A percentile compares a stretch with the other conserved stretches of the same genome.
These are phyloP conservation scores for Hippocampus guttulatus DNA, from an alignment of 2,113 vertebrate genomes.

Conservation along the genomic window DNA sequence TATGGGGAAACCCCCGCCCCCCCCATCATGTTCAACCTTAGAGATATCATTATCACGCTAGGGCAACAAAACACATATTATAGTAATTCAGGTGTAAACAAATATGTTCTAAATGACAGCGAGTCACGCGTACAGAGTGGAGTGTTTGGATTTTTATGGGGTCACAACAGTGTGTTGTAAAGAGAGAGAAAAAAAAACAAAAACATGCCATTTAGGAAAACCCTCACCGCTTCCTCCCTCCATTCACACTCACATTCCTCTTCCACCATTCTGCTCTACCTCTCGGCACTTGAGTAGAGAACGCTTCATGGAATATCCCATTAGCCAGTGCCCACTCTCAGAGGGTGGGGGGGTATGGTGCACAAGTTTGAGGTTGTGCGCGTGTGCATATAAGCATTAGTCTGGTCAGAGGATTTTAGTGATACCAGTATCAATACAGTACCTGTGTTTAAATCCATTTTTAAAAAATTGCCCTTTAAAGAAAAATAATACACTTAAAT, in stretches of 20 bases:
- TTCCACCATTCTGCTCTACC: slow-evolving; percentile 18
- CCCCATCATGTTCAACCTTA: too few species aligned
- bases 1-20: too few species aligned
- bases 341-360: slow-evolving; percentile 30
- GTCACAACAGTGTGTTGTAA: not conserved
- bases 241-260: not conserved
- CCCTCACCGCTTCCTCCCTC: slow-evolving; percentile 2
- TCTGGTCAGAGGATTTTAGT: slow-evolving; percentile 45
- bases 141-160: not conserved
- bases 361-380: slow-evolving; percentile 29
- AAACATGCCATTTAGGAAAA: not conserved
- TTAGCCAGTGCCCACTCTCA: slow-evolving; percentile 40
- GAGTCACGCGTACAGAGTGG: too few species aligned
- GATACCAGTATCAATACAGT: not conserved
- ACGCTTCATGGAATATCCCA: slow-evolving; percentile 60
- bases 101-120: too few species aligned
- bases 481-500: too few species aligned
- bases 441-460: not conserved
- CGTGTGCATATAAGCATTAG: slow-evolving; percentile 52
- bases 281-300: slow-evolving; percentile 60
- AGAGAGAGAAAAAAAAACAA: not conserved
- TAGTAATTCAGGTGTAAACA: too few species aligned
- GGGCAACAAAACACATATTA: too few species aligned
- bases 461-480: too few species aligned
- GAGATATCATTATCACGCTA: too few species aligned